Conservation (phyloP, 2,113 vertebrate species). For the Felis chaus region DNA sequence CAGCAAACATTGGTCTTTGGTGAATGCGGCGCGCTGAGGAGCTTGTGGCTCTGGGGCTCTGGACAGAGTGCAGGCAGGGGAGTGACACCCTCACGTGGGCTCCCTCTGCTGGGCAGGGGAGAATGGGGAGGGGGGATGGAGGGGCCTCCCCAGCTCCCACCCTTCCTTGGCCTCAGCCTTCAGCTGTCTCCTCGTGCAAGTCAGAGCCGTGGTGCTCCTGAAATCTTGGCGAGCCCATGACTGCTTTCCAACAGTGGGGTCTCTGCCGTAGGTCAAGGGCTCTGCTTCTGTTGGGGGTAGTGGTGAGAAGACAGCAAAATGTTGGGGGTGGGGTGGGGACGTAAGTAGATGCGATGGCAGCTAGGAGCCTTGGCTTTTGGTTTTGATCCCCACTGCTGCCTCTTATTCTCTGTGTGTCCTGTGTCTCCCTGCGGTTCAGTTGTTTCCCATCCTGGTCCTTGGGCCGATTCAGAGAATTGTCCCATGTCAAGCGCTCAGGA, state of each 20-base stretch:
- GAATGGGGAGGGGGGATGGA: neutral
- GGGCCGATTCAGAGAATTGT: neutral
- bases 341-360: neutral
- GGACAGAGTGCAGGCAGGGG: neutral
- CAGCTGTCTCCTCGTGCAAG: neutral
- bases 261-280: neutral
- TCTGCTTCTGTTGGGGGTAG: neutral
- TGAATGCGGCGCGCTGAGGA: neutral
- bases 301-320: too few relatives aligned
- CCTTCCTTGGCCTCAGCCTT: neutral
- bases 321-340: too few relatives aligned
- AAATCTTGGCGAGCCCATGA: accelerated
- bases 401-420: neutral
- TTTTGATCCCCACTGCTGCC: neutral
- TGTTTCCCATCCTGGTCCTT: neutral
- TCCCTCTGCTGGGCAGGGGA: neutral
- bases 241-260: neutral
- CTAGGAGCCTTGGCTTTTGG: neutral
- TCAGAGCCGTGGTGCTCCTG: neutral
- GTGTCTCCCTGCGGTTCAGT: neutral
- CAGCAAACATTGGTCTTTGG: neutral
- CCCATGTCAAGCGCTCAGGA: accelerated
- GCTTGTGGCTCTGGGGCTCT: neutral
- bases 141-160: neutral
- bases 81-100: neutral